Base-by-base conservation (phyloP, 2,888 invertebrate species). In the Eupithecia abbreviata region DNA sequence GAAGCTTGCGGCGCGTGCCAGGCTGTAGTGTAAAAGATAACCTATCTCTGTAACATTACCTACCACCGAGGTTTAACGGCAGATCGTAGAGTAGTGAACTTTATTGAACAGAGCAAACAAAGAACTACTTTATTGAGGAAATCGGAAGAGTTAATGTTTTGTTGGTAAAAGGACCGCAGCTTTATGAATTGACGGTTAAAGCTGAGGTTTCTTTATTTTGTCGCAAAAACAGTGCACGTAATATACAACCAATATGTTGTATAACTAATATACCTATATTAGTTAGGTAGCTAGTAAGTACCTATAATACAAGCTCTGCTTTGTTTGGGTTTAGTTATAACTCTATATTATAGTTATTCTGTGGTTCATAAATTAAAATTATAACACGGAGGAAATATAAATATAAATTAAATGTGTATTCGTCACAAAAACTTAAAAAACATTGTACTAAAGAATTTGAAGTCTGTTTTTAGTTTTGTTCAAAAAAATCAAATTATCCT, bases 1-100 rank as follows among this genome's bases (percentile, higher is more conserved):
- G 12, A 47, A 55, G n/a, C 4, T 42, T 74, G 72, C 71, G 84
- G 84, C 87, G 86, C 87, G 87, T 87, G 90, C 80, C 85, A 77
- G 73, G 58, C 82, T 81, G 79, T 75, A 81, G 84, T 80, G 85
- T 84, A 84, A 85, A 83, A 81, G 79, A 82, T 88, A 90, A 66
- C 66, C 66, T 66, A 66, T 66, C 66, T 66, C 66, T 66, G 62
- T 30, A 62, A 62, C 62, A 30, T 10, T 30, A 30, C 12, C 58
- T 18, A 58, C 62, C 62, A 30, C 18, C 18, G 62, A 18, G 30
- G 62, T 30, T 62, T 62, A 12, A 30, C 58, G 58, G 58, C 58
- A 18, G 30, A 30, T 84, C 81, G 82, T 77, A 72, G 75, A 77
- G 76, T 73, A 62, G 62, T 12, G 4, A 10, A 62, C 62, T 62